Conservation (phyloP, 2,797 vertebrate species). For the Platyrinchus mystaceus region DNA sequence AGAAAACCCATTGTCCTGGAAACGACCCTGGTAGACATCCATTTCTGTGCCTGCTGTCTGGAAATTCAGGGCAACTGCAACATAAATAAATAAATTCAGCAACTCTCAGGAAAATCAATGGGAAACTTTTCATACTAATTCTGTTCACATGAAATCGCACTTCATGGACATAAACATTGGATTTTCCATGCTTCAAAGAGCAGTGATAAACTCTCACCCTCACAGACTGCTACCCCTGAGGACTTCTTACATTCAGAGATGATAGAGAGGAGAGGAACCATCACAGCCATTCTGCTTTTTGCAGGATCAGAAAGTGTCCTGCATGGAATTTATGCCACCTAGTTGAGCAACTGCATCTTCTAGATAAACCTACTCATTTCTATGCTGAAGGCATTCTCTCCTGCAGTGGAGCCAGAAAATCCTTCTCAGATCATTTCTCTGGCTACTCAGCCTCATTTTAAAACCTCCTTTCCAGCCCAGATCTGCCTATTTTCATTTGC, state of each 20-base stretch:
- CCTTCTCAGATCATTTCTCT: background rate
- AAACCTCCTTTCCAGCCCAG: slow-evolving; percentile 4
- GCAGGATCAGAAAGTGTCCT: background rate
- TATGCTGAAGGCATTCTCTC: background rate
- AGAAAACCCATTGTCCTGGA: slow-evolving; percentile 85
- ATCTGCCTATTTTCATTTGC: background rate
- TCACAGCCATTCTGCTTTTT: background rate
- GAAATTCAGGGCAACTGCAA: slow-evolving; percentile 94
- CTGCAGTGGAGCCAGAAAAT: background rate
- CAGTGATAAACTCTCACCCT: background rate
- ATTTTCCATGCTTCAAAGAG: background rate
- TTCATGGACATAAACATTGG: background rate
- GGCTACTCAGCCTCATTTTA: background rate
- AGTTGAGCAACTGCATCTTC: background rate
- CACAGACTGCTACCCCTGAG: background rate
- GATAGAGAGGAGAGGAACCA: background rate
- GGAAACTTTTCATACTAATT: background rate
- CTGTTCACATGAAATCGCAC: background rate
- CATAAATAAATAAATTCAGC: slow-evolving; percentile 2
- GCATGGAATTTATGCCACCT: background rate
- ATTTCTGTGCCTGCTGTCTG: slow-evolving; percentile 90
- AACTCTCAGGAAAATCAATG: background rate
- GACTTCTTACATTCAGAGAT: background rate
- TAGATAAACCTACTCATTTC: background rate
- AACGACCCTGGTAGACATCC: slow-evolving; percentile 92